phyloP scores from a whole-genome alignment of 2,113 vertebrate species.

The Eurypyga helias region DNA sequence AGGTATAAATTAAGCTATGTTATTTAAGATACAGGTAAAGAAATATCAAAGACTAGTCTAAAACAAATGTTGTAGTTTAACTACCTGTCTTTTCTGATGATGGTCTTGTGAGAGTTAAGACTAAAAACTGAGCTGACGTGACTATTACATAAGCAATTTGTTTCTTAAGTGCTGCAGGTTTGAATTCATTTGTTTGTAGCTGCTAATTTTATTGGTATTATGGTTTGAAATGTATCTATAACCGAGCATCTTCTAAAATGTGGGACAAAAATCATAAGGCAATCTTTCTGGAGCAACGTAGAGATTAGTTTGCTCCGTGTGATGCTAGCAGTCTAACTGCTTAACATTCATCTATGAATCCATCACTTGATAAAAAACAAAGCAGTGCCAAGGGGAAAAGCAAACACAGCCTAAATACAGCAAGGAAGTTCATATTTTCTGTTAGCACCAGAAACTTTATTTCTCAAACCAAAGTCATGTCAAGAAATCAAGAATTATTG shows the following conservation, averaged over 20 bases:
- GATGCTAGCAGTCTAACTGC: background rate
- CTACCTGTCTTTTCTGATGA: background rate
- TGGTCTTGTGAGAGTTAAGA: background rate
- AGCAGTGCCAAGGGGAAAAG: background rate
- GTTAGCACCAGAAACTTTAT: background rate
- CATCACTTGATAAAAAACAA: background rate
- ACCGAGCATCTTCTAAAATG: background rate
- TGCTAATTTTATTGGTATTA: background rate
- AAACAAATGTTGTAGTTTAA: background rate
- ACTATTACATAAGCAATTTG: background rate
- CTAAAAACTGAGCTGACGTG: background rate
- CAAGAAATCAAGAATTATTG: background rate
- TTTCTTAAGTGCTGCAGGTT: background rate
- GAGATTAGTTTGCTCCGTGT: background rate
- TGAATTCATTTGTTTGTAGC: background rate
- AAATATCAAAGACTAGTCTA: background rate
- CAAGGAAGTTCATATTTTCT: background rate
- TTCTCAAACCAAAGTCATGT: background rate
- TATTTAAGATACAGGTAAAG: background rate
- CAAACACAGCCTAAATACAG: background rate
- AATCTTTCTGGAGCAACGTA: background rate
- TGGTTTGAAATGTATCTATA: background rate
- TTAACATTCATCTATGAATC: background rate
- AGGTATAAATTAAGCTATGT: background rate
- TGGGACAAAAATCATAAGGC: background rate